Conservation (phyloP, 2,113 vertebrate species). For the Phrynocephalus versicolor region DNA sequence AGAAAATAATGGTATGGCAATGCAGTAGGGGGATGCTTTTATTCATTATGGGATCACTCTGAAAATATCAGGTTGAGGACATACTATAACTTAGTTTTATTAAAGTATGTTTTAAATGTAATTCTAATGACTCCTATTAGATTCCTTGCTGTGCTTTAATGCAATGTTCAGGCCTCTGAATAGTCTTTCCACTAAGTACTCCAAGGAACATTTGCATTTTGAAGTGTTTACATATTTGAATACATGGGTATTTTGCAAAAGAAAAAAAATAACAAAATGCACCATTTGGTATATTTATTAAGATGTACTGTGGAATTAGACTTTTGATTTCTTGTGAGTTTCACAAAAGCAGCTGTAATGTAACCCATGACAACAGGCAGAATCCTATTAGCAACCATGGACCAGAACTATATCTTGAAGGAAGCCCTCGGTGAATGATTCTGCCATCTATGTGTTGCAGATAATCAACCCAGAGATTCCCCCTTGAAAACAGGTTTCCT, state of each 20-base stretch:
- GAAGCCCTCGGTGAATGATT: no score
- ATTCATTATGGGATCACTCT: not conserved
- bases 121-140: slow-evolving; percentile 51
- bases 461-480: not conserved
- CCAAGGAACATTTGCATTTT: not conserved
- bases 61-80: slow-evolving; percentile 61
- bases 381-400: no score
- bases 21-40: no score
- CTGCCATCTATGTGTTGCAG: no score
- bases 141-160: not conserved
- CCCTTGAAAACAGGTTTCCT: not conserved
- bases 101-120: slow-evolving; percentile 49
- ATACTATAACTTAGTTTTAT: slow-evolving; percentile 53
- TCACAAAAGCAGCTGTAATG: not conserved
- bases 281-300: not conserved
- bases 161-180: slow-evolving; percentile 29
- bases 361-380: not conserved
- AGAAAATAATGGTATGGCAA: not conserved
- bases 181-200: not conserved
- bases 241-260: not conserved
- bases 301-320: not conserved
- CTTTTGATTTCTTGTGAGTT: not conserved
- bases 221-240: not conserved
- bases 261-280: no score
- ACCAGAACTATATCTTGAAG: no score